Evolutionary conservation across 2,888 invertebrate species (phyloP).

Genomic region (Carpatolechia fugitivella): DNA sequence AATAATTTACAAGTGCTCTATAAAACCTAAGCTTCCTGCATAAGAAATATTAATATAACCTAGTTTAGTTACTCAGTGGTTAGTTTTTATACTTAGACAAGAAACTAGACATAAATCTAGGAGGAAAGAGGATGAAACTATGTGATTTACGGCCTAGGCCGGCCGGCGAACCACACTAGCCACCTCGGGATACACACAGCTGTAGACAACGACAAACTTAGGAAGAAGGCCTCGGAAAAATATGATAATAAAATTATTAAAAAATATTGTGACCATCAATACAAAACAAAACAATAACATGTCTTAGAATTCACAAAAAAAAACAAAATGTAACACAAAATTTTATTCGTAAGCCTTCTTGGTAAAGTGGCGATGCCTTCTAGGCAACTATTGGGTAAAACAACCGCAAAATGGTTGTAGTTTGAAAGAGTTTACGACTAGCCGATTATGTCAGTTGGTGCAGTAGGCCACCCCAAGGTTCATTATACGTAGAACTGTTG

Average conservation of each 20-base stretch:
- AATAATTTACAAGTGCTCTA: not conserved
- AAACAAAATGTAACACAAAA: too few relatives aligned
- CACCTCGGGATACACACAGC: not conserved
- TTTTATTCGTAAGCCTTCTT: too few relatives aligned
- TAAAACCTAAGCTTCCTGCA: not conserved
- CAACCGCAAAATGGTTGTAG: too few relatives aligned
- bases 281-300: not conserved
- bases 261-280: not conserved
- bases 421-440: too few relatives aligned
- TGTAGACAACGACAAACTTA: not conserved
- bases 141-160: constrained; percentile 9
- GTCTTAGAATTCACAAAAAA: too few relatives aligned
- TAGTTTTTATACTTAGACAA: not conserved
- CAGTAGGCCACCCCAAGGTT: too few relatives aligned
- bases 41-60: not conserved
- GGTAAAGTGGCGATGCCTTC: too few relatives aligned
- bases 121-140: not conserved
- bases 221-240: not conserved
- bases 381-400: too few relatives aligned
- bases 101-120: constrained; percentile 3
- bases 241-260: not conserved
- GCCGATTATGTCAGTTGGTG: too few relatives aligned
- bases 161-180: not conserved
- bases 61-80: not conserved
- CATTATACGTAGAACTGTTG: too few relatives aligned